Evolutionary conservation across 2,113 vertebrate genomes (phyloP).

Genomic region (Oncorhynchus gorbuscha): DNA sequence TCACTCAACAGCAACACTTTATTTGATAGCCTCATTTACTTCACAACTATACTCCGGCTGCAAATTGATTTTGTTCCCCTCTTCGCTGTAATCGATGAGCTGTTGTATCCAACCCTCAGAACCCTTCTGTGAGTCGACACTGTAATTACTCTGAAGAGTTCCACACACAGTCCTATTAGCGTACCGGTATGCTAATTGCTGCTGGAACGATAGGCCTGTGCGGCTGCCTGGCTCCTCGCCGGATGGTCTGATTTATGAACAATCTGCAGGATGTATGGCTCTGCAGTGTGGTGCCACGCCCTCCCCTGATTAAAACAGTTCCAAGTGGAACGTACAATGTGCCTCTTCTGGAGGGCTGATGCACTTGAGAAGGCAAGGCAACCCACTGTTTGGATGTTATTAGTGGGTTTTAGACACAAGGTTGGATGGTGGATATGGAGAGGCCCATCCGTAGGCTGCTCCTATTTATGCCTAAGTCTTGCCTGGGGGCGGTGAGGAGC

Average conservation of each 20-base stretch:
- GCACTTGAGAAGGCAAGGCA: not conserved
- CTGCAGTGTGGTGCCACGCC: constrained; percentile 7
- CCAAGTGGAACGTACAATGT: constrained; percentile 1
- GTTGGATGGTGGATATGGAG: not conserved
- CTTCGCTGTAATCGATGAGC: constrained; percentile 47
- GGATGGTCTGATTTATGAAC: not conserved
- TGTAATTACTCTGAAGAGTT: constrained; percentile 50
- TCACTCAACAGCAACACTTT: not conserved
- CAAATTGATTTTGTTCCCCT: too few species aligned
- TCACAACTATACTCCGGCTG: too few species aligned
- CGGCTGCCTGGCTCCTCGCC: not conserved
- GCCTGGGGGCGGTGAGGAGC: constrained; percentile 40
- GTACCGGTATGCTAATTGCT: constrained; percentile 45
- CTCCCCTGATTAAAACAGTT: constrained; percentile 8
- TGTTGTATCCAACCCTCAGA: constrained; percentile 23
- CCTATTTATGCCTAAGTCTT: constrained; percentile 38
- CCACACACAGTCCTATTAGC: constrained; percentile 41
- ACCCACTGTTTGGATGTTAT: not conserved
- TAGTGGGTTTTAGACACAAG: not conserved
- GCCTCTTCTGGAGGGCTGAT: not conserved
- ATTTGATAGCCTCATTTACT: constrained; percentile 12
- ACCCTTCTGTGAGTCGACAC: constrained; percentile 23
- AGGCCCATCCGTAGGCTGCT: constrained; percentile 23
- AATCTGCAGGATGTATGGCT: constrained; percentile 10
- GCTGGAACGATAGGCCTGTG: constrained; percentile 14